Percentiles rank a stretch among this genome's conserved stretches.
These are phyloP conservation scores for Calyptomena viridis DNA, from an alignment of 2,113 vertebrate species.

Conservation along the genomic window DNA sequence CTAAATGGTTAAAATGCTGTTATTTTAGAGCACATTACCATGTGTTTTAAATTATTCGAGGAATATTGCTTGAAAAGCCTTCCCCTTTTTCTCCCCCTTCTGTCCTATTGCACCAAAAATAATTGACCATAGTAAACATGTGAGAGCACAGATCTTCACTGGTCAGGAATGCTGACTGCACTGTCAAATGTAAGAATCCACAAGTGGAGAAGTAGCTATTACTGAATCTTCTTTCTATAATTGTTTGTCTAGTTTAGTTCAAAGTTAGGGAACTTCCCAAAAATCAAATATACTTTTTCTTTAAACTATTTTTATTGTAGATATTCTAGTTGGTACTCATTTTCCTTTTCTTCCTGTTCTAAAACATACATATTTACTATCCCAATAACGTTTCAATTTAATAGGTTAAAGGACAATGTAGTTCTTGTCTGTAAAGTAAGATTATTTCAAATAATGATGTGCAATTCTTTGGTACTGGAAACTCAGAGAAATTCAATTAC, in stretches of 20 bases:
- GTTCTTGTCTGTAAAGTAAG: not conserved
- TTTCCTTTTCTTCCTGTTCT: conserved; percentile 33
- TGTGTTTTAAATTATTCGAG: conserved; percentile 69
- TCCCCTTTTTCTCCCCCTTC: not conserved
- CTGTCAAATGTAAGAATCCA: not conserved
- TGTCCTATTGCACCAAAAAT: conserved; percentile 26
- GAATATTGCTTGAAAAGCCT: not conserved
- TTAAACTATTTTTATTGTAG: conserved; percentile 43
- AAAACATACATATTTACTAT: conserved; percentile 43
- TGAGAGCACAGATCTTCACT: not conserved
- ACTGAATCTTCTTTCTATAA: conserved; percentile 22
- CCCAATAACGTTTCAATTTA: conserved; percentile 2
- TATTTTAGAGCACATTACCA: conserved; percentile 67
- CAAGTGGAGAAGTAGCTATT: not conserved
- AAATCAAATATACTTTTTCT: conserved; percentile 38
- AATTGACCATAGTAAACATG: conserved; percentile 31
- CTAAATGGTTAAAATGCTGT: conserved; percentile 66
- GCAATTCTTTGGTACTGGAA: not conserved
- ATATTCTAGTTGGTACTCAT: conserved; percentile 22
- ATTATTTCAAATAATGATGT: conserved; percentile 28
- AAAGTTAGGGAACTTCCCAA: conserved; percentile 44
- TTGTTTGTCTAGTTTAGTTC: conserved; percentile 36
- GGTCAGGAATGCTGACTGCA: not conserved
- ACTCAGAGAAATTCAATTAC: not conserved
- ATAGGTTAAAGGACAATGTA: conserved; percentile 19